Base-by-base conservation (phyloP, 2,797 vertebrate species). In the Sparidentex hasta region DNA sequence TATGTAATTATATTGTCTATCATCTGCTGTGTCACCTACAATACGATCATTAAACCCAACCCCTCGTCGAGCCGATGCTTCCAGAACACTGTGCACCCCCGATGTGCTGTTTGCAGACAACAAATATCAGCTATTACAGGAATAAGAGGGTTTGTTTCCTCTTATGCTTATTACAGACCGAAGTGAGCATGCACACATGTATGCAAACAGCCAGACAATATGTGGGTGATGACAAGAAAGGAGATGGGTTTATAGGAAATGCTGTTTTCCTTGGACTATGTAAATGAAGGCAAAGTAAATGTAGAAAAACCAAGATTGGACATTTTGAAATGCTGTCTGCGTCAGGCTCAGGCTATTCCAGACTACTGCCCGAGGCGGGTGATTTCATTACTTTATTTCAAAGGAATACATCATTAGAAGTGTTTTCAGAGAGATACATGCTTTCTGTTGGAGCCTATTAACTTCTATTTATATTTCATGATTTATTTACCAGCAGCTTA, bases 321-420 rank as follows among this genome's bases (percentile, higher is more conserved):
- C 83, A 73, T 89, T 84, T 88, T 90, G 74, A 89, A 82, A 91
- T 88, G 84, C 88, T 76, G 85, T 63, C 79, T 85, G 87, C 80
- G 72, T 87, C 67, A 2, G 21, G 61, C 78, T 58, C 71, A 71
- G 71, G 76, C 72, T 81, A 81, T 80, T 89, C 75, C 79, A 58
- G 78, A 82, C 72, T 80, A 50, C 23, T 66, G 90, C 90, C 84
- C 62, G 62, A 78, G 85, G 92, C 80, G 58, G 65, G 20, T 63
- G 76, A 87, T 90, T 93, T 83, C 21, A 84, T 92, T 93, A 81
- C 81, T 83, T 86, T 90, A 85, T 93, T 92, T 92, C 84, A 91
- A 93, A 91, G 83, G 75, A 88, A 88, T 84, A 64, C 80, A 88
- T 92, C 87, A 90, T 92, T 92, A 92, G 88, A 90, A 89, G 81